phyloP scores from a whole-genome alignment of 2,113 vertebrate species.

The Plecturocebus donacophilus region DNA sequence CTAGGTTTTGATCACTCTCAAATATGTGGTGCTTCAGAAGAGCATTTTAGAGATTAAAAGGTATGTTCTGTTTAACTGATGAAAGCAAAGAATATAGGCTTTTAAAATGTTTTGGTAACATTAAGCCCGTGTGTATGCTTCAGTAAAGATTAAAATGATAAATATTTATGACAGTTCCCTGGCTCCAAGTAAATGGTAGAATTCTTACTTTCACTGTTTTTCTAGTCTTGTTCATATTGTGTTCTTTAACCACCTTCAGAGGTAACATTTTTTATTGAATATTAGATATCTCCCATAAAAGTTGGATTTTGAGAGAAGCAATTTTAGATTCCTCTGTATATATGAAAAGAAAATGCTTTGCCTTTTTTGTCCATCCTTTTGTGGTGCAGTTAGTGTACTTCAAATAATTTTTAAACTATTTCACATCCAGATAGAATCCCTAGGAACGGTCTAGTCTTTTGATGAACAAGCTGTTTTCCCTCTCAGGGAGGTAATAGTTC shows the following conservation, averaged over 20 bases:
- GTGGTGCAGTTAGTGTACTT: background rate
- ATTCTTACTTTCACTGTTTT: background rate
- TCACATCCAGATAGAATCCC: background rate
- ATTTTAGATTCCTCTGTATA: background rate
- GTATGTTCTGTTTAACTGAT: background rate
- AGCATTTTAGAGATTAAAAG: background rate
- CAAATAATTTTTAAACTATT: background rate
- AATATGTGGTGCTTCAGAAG: background rate
- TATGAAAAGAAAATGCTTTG: background rate
- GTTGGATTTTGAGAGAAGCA: background rate
- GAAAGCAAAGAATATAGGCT: background rate
- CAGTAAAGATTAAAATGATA: background rate
- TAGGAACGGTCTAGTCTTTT: background rate
- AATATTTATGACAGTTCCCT: background rate
- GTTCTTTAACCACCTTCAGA: background rate
- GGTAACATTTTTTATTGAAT: slow-evolving; percentile 5
- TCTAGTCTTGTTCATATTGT: background rate
- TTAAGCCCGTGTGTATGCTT: background rate
- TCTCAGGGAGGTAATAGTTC: background rate
- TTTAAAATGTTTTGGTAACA: background rate
- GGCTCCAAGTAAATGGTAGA: background rate
- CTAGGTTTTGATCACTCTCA: background rate
- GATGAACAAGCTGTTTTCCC: background rate
- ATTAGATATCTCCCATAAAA: background rate
- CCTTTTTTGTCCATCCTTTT: slow-evolving; percentile 2